Percentiles rank a stretch among this genome's conserved stretches.
Conservation (phyloP, 2,888 invertebrate species). For the Drosophila meridionalis region DNA sequence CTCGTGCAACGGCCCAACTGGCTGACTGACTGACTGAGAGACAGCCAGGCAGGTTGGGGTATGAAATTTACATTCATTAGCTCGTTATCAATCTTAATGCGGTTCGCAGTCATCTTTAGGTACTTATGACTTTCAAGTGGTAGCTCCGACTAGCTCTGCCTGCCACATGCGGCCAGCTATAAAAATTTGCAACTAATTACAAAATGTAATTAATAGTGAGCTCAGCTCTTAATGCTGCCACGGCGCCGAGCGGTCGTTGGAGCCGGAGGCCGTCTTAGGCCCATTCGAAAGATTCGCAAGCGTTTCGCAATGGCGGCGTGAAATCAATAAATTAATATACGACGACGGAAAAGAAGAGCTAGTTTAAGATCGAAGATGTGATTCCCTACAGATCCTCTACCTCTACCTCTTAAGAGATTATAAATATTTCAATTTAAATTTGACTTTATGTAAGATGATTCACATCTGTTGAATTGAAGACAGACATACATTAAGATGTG, state of each 20-base stretch:
- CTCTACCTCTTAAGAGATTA: neutral
- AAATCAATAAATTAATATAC: constrained; percentile 69
- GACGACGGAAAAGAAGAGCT: neutral
- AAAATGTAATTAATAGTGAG: constrained; percentile 81
- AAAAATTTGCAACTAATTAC: constrained; percentile 80
- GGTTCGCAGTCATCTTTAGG: constrained; percentile 50
- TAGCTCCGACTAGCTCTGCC: constrained; percentile 7
- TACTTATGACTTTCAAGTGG: constrained; percentile 37
- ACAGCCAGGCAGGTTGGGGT: constrained; percentile 41
- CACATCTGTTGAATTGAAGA: neutral
- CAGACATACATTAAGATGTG: neutral
- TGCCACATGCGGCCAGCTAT: constrained; percentile 53
- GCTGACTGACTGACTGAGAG: constrained; percentile 32
- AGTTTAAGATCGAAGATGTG: neutral
- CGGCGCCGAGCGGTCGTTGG: constrained; percentile 41
- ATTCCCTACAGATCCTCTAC: constrained; percentile 7
- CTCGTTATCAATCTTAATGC: constrained; percentile 83
- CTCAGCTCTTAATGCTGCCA: constrained; percentile 61
- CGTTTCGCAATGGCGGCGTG: constrained; percentile 61
- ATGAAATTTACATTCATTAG: constrained; percentile 84
- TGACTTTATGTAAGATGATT: neutral
- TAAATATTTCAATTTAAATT: neutral
- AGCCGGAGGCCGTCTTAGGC: constrained; percentile 10
- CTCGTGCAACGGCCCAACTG: constrained; percentile 21
- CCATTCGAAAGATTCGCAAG: constrained; percentile 25